Percentiles rank a stretch among this genome's conserved stretches.
These are phyloP conservation scores for Macrosiphum euphorbiae DNA, from an alignment of 2,888 invertebrate species.

Conservation along the genomic window DNA sequence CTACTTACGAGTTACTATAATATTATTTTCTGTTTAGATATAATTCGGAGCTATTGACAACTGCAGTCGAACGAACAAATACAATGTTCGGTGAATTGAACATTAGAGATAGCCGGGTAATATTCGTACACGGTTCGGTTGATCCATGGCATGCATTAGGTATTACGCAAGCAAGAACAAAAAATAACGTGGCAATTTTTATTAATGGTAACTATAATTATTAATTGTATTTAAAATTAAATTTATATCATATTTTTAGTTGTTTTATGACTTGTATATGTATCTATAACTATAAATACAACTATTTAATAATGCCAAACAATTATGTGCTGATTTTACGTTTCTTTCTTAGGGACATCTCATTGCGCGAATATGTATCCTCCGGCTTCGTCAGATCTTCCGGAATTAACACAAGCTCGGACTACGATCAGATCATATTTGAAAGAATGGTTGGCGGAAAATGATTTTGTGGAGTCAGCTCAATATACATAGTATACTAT, in stretches of 20 bases:
- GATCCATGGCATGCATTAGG: slow-evolving; percentile 92
- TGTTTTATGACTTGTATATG: background rate
- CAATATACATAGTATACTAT: background rate
- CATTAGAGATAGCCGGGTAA: slow-evolving; percentile 79
- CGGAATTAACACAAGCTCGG: slow-evolving; percentile 79
- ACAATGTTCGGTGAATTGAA: slow-evolving; percentile 82
- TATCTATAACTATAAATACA: background rate
- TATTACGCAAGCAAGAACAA: slow-evolving; percentile 75
- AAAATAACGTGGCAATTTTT: slow-evolving; percentile 78
- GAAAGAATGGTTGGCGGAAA: slow-evolving; percentile 73
- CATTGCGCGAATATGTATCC: slow-evolving; percentile 97
- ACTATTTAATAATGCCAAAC: background rate
- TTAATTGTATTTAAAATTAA: slow-evolving; percentile 10
- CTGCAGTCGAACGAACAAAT: slow-evolving; percentile 81
- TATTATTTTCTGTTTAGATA: slow-evolving; percentile 71
- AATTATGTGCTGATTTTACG: background rate
- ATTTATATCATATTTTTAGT: background rate
- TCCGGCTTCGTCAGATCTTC: slow-evolving; percentile 76
- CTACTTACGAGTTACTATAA: background rate
- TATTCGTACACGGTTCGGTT: slow-evolving; percentile 89
- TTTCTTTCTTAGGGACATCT: slow-evolving; percentile 80
- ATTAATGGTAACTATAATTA: slow-evolving; percentile 77
- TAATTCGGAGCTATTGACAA: slow-evolving; percentile 75
- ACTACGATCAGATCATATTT: slow-evolving; percentile 76
- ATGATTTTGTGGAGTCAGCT: background rate